phyloP scores from a whole-genome alignment of 2,113 vertebrate genomes.

The Ramphastos sulfuratus region DNA sequence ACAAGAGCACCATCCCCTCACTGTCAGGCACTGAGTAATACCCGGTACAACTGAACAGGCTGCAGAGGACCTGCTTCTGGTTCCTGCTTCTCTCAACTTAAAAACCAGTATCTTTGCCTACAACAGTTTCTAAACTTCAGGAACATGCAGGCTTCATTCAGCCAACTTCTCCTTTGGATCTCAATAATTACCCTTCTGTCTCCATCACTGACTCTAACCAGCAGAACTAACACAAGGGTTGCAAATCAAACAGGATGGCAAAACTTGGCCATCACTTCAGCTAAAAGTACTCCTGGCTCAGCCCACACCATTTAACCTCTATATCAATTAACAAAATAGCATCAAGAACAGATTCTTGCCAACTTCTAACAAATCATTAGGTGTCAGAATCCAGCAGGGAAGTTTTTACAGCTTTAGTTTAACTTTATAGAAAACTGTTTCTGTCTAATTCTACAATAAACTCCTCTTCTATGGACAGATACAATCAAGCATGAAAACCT shows the following conservation, averaged over 20 bases:
- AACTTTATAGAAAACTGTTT: conserved; percentile 37
- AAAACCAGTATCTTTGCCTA: background rate
- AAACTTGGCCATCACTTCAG: background rate
- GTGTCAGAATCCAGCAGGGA: background rate
- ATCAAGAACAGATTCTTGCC: background rate
- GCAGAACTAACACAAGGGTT: background rate
- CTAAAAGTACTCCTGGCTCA: background rate
- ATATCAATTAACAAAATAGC: background rate
- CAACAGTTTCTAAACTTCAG: background rate
- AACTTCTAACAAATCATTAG: conserved; percentile 23
- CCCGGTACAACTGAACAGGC: accelerated
- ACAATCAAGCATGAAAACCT: conserved; percentile 1
- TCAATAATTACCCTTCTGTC: background rate
- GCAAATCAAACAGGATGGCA: background rate
- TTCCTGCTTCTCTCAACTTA: background rate
- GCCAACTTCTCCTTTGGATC: background rate
- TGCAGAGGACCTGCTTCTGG: background rate
- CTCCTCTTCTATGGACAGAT: conserved; percentile 21
- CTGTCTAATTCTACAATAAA: conserved; percentile 35
- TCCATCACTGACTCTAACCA: background rate
- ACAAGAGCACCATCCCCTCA: accelerated
- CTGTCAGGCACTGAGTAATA: accelerated
- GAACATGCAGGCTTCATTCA: background rate
- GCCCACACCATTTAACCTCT: background rate
- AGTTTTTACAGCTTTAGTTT: background rate